phyloP scores from a whole-genome alignment of 2,113 vertebrate genomes.

The Tichodroma muraria region DNA sequence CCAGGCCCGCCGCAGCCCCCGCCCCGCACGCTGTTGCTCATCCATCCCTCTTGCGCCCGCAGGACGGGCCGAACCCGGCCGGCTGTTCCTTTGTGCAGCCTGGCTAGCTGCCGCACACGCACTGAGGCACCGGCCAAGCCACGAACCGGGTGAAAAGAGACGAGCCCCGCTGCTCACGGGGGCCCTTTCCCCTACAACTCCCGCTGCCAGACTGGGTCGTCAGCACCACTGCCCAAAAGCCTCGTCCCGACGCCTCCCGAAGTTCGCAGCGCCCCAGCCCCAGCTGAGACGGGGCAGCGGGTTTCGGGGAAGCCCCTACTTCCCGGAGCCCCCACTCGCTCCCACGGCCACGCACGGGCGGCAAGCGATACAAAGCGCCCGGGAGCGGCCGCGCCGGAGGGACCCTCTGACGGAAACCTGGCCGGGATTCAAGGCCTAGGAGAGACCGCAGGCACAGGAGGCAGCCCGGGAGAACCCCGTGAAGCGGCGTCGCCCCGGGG shows the following conservation, averaged over 20 bases:
- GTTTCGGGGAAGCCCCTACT: not conserved
- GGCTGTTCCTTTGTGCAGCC: constrained; percentile 9
- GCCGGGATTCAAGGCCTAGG: not conserved
- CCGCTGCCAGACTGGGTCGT: not conserved
- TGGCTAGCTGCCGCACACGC: not conserved
- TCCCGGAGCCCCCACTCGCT: not conserved
- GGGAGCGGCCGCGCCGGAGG: not conserved
- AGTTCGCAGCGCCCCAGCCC: not conserved
- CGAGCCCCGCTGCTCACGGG: too few species aligned
- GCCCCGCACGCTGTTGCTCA: not conserved
- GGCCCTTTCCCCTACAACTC: not conserved
- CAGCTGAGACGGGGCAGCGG: not conserved
- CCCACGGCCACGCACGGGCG: not conserved
- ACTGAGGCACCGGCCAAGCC: not conserved
- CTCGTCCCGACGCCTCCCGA: not conserved
- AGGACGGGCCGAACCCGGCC: not conserved
- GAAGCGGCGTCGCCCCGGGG: not conserved
- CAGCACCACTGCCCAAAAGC: not conserved
- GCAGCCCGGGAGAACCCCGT: not conserved
- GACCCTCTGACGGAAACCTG: constrained; percentile 22
- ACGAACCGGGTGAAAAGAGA: not conserved
- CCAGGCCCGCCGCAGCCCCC: not conserved
- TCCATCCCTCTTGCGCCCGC: not conserved
- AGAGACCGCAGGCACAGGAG: not conserved
- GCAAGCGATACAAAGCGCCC: constrained; percentile 18